These are phyloP conservation scores for Vulpes lagopus DNA, from an alignment of 2,113 vertebrate genomes.

Conservation along the genomic window DNA sequence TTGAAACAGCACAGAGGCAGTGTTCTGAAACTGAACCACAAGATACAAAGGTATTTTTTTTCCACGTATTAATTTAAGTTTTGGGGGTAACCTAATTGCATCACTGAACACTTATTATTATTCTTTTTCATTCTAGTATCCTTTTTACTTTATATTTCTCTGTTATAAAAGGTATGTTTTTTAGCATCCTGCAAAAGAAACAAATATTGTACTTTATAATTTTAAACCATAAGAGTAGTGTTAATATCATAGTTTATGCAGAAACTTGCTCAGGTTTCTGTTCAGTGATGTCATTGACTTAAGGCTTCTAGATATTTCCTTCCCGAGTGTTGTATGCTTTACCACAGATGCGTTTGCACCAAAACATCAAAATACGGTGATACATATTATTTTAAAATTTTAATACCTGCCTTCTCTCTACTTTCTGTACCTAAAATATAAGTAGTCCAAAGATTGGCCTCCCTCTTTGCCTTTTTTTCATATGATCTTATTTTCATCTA, in stretches of 20 bases:
- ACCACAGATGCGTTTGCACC: not conserved
- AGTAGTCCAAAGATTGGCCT: too few species aligned
- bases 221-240: not conserved
- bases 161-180: slow-evolving; percentile 24
- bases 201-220: not conserved
- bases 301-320: not conserved
- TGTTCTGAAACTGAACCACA: slow-evolving; percentile 52
- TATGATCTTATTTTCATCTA: not conserved
- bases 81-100: not conserved
- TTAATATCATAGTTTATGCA: not conserved
- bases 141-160: not conserved
- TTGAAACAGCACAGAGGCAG: slow-evolving; percentile 70
- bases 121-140: not conserved
- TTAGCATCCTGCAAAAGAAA: not conserved
- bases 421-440: not conserved
- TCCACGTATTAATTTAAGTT: not conserved
- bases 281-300: not conserved
- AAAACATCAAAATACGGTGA: not conserved
- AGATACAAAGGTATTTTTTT: slow-evolving; percentile 81
- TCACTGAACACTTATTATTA: not conserved
- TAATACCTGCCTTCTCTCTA: not conserved
- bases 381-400: not conserved
- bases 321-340: not conserved
- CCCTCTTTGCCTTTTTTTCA: not conserved
- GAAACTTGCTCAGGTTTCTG: not conserved